A percentile compares a stretch with the other conserved stretches of the same genome.
phyloP scores from a whole-genome alignment of 2,797 vertebrate species.

The Silurus aristotelis region DNA sequence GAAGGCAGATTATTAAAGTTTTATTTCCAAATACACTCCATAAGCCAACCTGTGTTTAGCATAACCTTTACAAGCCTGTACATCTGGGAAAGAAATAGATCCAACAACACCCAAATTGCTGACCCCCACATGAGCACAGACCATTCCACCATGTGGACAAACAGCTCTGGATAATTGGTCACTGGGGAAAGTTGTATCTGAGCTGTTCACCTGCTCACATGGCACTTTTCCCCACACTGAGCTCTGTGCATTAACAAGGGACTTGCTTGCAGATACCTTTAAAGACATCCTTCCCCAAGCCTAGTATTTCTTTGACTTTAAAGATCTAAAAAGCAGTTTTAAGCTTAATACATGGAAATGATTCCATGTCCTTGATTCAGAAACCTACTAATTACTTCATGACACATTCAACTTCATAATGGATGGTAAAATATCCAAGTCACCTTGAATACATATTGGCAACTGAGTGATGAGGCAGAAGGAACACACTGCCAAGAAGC shows the following conservation, averaged over 20 bases:
- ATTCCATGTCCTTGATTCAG: constrained; percentile 37
- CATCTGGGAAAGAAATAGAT: constrained; percentile 9
- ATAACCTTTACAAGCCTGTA: background rate
- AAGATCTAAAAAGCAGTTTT: background rate
- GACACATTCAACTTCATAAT: constrained; percentile 11
- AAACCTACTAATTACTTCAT: constrained; percentile 33
- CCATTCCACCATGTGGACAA: constrained; percentile 43
- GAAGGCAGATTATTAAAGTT: background rate
- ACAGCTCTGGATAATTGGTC: constrained; percentile 53
- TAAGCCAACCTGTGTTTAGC: background rate
- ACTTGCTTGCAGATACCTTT: constrained; percentile 17
- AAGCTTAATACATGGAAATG: constrained; percentile 19
- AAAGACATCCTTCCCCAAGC: constrained; percentile 1
- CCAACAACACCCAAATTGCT: constrained; percentile 35
- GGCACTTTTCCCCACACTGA: constrained; percentile 34
- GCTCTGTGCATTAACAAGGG: constrained; percentile 30
- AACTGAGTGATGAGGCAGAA: constrained; percentile 32
- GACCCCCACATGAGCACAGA: constrained; percentile 33
- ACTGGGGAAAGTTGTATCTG: constrained; percentile 29
- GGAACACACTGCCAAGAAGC: constrained; percentile 25
- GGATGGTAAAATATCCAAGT: constrained; percentile 33
- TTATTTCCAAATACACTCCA: background rate
- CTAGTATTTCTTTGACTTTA: background rate
- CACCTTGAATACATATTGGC: constrained; percentile 33
- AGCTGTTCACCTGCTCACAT: constrained; percentile 31